A percentile compares a stretch with the other conserved stretches of the same genome.
Evolutionary conservation across 2,888 invertebrate genomes (phyloP).

Genomic region (Harpalus rufipes): DNA sequence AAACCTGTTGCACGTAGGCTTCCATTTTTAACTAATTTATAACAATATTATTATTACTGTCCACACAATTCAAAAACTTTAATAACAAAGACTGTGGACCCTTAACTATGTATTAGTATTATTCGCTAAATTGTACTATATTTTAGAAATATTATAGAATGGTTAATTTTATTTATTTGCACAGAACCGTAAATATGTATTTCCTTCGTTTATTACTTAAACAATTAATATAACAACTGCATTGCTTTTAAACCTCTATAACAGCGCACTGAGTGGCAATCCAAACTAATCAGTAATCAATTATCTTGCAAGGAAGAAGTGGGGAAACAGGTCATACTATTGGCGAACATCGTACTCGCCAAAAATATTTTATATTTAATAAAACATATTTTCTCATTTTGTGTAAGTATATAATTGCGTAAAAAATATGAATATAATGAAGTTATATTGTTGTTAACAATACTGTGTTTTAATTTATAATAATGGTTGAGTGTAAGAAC

Average conservation of each 20-base stretch:
- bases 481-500: too few relatives aligned
- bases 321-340: slow-evolving; percentile 28
- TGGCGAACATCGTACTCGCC: neutral
- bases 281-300: slow-evolving; percentile 53
- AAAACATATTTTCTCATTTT: neutral
- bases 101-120: neutral
- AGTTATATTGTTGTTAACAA: neutral
- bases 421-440: neutral
- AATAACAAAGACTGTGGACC: neutral
- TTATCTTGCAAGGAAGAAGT: slow-evolving; percentile 22
- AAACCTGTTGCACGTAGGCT: slow-evolving; percentile 73
- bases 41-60: slow-evolving; percentile 49
- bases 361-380: neutral
- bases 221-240: neutral
- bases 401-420: neutral
- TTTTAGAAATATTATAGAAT: neutral
- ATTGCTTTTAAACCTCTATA: neutral
- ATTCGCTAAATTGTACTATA: neutral
- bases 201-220: slow-evolving; percentile 3
- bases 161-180: slow-evolving; percentile 17
- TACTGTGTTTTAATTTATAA: neutral
- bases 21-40: slow-evolving; percentile 55
- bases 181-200: neutral
- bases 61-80: slow-evolving; percentile 26
- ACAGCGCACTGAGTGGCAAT: slow-evolving; percentile 11